Evolutionary conservation across 2,797 vertebrate species (phyloP), one percentile per base, ranked within the genome.

Genomic region (Typhlichthys subterraneus): DNA sequence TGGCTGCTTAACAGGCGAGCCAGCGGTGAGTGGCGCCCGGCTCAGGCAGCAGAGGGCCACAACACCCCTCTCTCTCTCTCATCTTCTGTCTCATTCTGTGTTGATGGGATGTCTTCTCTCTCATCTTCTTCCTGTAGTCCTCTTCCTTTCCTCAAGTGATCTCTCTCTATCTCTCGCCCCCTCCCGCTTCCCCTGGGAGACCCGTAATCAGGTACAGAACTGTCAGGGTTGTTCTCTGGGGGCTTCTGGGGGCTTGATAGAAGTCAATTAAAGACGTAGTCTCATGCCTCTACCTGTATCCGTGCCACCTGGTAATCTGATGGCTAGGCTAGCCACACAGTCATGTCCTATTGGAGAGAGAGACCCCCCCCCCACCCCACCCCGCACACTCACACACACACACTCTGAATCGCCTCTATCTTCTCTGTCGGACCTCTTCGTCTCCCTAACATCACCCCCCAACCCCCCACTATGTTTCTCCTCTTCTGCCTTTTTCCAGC

Each of bases 131-230:
- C 17, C 12, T 23, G 11, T 23, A 47, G 45, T 29, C 33, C 23
- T 14, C 19, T 12, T 2, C 11, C 45, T 58, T 46, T 49, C 56
- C 8, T 55, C 53, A 23, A 23, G 23, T 23, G 23, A 23, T 65
- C 59, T 61, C 67, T 57, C 54, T 58, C 60, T 58, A 48, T 63
- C 56, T 53, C 58, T 71, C 65, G 61, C 55, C 56, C 53, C 14
- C 31, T 67, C 57, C 33, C 58, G 58, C 69, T 42, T 59, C 23
- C 55, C 45, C 11, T 57, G 14, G 10, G 17, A 15, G 38, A 17
- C 12, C 17, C 55, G 5, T 11, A 9, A 14, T n/a, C 19, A 53
- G 8, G 10, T 53, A 17, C 19, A 2, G 12, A 10, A 17, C 19
- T 4, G 12, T 12, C 19, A 13, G 12, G 6, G 10, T 52, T 11